Evolutionary conservation across 2,113 vertebrate species (phyloP).

Genomic region (Hiodon tergisus): DNA sequence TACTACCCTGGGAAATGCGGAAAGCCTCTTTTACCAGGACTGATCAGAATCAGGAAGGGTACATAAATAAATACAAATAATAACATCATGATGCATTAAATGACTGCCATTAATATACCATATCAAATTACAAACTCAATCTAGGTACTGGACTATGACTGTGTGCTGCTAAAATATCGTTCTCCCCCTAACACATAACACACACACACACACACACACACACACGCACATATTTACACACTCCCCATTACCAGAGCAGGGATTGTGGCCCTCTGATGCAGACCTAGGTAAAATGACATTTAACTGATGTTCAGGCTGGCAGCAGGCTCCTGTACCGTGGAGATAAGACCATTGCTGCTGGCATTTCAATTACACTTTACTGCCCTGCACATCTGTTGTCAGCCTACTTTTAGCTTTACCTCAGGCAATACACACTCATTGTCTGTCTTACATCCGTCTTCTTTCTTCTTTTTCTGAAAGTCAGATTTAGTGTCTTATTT

Average conservation of each 20-base stretch:
- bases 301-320: conserved; percentile 77
- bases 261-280: conserved; percentile 74
- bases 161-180: conserved; percentile 67
- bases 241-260: conserved; percentile 59
- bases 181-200: conserved; percentile 55
- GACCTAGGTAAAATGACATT: conserved; percentile 78
- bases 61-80: conserved; percentile 48
- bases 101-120: conserved; percentile 68
- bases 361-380: conserved; percentile 80
- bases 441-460: conserved; percentile 58
- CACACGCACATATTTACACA: conserved; percentile 42
- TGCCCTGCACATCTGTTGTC: conserved; percentile 75
- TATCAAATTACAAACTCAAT: conserved; percentile 73
- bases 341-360: conserved; percentile 79
- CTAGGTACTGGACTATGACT: conserved; percentile 71
- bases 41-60: conserved; percentile 44
- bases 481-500: conserved; percentile 58
- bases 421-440: conserved; percentile 65
- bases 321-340: conserved; percentile 71
- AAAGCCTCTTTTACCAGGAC: conserved; percentile 15
- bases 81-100: conserved; percentile 56
- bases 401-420: conserved; percentile 70
- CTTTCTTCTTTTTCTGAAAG: conserved; percentile 50
- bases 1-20: conserved; percentile 11
- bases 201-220: conserved; percentile 22